Conservation (phyloP, 2,113 vertebrate species). For the Merops nubicus region DNA sequence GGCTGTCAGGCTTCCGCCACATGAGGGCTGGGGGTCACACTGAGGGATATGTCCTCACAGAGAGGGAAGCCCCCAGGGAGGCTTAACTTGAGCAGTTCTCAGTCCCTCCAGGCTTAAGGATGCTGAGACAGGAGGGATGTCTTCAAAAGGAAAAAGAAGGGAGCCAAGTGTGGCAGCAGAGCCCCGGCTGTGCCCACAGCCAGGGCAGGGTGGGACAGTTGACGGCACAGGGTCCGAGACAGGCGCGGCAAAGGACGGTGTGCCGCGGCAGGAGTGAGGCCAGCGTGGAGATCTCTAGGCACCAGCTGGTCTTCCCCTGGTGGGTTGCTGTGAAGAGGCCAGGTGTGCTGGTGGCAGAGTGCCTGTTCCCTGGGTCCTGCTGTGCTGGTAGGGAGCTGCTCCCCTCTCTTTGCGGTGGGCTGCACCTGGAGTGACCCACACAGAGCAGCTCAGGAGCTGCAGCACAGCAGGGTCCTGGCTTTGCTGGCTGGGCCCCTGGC, state of each 20-base stretch:
- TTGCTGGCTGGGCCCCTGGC: neutral
- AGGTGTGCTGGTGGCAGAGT: neutral
- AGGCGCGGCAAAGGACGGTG: neutral
- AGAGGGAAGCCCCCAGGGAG: neutral
- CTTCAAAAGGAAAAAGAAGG: neutral
- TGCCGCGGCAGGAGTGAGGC: neutral
- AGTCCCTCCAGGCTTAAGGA: neutral
- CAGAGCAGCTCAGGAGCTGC: neutral
- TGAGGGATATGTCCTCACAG: neutral
- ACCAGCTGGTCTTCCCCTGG: neutral
- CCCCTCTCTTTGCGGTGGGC: neutral
- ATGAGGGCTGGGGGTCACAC: rapidly evolving
- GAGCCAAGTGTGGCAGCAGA: neutral
- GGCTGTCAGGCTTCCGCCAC: neutral
- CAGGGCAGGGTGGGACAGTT: rapidly evolving
- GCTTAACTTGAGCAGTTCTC: neutral
- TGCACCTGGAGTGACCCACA: neutral
- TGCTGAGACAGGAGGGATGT: rapidly evolving
- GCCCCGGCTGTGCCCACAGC: neutral
- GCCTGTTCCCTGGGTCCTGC: neutral
- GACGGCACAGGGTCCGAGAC: neutral
- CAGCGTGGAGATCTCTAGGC: neutral
- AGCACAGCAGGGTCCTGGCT: neutral
- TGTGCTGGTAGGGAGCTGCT: neutral
- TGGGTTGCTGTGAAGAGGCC: neutral